Evolutionary conservation across 2,797 vertebrate genomes (phyloP).

Genomic region (Schizopygopsis pylzovi): DNA sequence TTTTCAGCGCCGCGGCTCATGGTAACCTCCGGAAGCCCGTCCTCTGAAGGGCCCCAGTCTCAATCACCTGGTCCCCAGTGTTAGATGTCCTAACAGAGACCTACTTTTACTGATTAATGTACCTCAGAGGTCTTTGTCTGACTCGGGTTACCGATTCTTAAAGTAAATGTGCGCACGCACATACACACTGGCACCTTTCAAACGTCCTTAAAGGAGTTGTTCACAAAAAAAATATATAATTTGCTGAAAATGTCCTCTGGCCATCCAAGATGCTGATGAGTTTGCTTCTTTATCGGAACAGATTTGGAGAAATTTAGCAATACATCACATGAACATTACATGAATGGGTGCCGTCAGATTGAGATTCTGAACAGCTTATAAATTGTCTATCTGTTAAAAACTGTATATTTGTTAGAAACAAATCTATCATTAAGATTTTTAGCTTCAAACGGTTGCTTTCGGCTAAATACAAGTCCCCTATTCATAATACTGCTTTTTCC

Average conservation of each 20-base stretch:
- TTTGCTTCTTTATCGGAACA: not conserved
- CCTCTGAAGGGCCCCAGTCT: conserved; percentile 34
- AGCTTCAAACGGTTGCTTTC: too few relatives aligned
- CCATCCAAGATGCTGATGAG: not conserved
- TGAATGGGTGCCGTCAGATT: not conserved
- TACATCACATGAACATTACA: not conserved
- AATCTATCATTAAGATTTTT: too few relatives aligned
- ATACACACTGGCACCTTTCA: conserved; percentile 25
- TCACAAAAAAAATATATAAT: not conserved
- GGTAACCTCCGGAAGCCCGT: conserved; percentile 36
- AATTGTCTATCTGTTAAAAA: too few relatives aligned
- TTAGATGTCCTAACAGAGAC: conserved; percentile 50
- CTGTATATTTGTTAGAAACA: too few relatives aligned
- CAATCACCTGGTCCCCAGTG: conserved; percentile 47
- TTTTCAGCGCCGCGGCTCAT: conserved; percentile 47
- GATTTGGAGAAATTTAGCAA: not conserved
- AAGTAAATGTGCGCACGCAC: conserved; percentile 9
- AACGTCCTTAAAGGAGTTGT: not conserved
- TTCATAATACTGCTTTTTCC: not conserved
- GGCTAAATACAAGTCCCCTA: not conserved
- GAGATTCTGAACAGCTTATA: not conserved
- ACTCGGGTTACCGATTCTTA: conserved; percentile 33
- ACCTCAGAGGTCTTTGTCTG: conserved; percentile 35
- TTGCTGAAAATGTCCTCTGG: not conserved
- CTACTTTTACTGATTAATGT: conserved; percentile 53